Percentiles rank a stretch among this genome's conserved stretches.
These are phyloP conservation scores for Poecilia gillii DNA, from an alignment of 2,797 vertebrate species.

Conservation along the genomic window DNA sequence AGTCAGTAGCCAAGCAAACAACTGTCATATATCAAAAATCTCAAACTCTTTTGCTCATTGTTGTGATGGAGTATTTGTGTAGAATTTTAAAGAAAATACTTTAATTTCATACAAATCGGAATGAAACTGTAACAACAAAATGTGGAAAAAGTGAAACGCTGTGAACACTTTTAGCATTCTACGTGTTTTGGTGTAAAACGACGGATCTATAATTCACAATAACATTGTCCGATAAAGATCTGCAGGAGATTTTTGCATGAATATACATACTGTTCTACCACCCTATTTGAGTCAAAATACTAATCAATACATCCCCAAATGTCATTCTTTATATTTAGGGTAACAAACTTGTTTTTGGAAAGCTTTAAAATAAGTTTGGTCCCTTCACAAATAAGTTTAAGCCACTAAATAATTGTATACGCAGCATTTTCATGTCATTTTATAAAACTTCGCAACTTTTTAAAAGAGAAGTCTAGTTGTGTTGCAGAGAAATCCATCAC, in stretches of 20 bases:
- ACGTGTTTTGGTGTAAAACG: background rate
- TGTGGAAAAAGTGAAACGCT: too few relatives aligned
- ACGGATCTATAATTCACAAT: background rate
- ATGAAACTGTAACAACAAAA: too few relatives aligned
- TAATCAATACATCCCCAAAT: background rate
- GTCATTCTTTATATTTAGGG: background rate
- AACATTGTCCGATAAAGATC: background rate
- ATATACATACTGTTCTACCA: background rate
- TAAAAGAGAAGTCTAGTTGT: constrained; percentile 15
- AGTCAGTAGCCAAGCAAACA: too few relatives aligned
- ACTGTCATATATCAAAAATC: too few relatives aligned
- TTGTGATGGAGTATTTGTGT: too few relatives aligned
- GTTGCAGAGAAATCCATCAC: constrained; percentile 41
- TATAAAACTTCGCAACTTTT: constrained; percentile 37
- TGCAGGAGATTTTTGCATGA: background rate
- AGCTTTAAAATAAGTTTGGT: background rate
- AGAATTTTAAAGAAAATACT: too few relatives aligned
- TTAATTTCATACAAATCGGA: too few relatives aligned
- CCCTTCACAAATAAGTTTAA: background rate
- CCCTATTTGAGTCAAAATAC: too few relatives aligned
- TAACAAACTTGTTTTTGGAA: background rate
- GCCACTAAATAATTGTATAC: background rate
- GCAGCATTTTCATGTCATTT: background rate
- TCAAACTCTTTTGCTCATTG: too few relatives aligned
- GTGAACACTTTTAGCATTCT: background rate